Evolutionary conservation across 2,888 invertebrate species (phyloP).

Genomic region (Lasioglossum morio): DNA sequence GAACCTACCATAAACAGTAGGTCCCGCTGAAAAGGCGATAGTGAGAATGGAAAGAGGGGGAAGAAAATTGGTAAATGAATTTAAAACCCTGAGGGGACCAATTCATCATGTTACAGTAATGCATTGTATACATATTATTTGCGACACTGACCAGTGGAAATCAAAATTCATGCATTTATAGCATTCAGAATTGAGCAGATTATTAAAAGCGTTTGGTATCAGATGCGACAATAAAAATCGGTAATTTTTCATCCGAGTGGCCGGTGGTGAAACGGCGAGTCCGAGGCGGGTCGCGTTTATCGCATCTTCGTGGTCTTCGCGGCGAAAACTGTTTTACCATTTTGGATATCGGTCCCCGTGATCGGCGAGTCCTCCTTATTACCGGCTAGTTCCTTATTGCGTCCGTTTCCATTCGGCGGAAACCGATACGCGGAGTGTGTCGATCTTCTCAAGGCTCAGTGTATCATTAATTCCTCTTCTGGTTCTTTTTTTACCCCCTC

Average conservation of each 20-base stretch:
- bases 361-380: slow-evolving; percentile 46
- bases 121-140: background rate
- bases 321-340: slow-evolving; percentile 57
- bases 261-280: background rate
- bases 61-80: too few species aligned
- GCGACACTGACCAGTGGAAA: background rate
- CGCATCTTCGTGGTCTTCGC: slow-evolving; percentile 19
- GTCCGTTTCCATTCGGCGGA: slow-evolving; percentile 18
- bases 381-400: slow-evolving; percentile 30
- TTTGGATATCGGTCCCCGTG: slow-evolving; percentile 61
- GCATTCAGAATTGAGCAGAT: background rate
- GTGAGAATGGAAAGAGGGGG: too few species aligned
- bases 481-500: background rate
- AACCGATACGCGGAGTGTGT: slow-evolving; percentile 7
- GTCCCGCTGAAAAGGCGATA: too few species aligned
- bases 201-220: background rate
- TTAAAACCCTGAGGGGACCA: too few species aligned
- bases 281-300: slow-evolving; percentile 33
- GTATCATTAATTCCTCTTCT: slow-evolving; percentile 20
- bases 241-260: background rate
- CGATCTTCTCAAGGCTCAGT: slow-evolving; percentile 15
- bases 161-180: background rate
- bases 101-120: too few species aligned
- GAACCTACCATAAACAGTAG: too few species aligned
- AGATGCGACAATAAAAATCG: background rate